Evolutionary conservation across 1,140 invertebrate species (phyloP).

Genomic region (Drosophila pseudoobscura): DNA sequence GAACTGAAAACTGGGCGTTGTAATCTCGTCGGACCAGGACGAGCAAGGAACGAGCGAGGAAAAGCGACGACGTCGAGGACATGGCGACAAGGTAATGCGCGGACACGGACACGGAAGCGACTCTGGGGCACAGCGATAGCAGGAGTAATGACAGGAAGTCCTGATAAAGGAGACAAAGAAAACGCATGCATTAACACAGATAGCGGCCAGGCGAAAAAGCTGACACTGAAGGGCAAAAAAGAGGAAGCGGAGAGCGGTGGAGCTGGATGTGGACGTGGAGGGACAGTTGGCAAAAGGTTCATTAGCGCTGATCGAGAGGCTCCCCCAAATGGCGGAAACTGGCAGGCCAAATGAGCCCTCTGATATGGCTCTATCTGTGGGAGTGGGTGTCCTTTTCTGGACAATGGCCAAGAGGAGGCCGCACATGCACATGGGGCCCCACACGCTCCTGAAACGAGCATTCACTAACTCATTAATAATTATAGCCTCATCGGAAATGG

Average conservation of each 20-base stretch:
- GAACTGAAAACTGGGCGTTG: slow-evolving; percentile 13
- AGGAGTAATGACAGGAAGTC: slow-evolving; percentile 74
- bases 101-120: slow-evolving; percentile 51
- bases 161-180: slow-evolving; percentile 69
- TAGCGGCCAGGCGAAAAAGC: slow-evolving; percentile 42
- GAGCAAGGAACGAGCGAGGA: slow-evolving; percentile 12
- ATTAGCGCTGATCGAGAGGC: slow-evolving; percentile 70
- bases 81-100: slow-evolving; percentile 57
- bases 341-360: slow-evolving; percentile 39
- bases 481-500: slow-evolving; percentile 38
- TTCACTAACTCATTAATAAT: slow-evolving; percentile 66
- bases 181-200: slow-evolving; percentile 74
- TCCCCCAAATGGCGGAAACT: slow-evolving; percentile 37
- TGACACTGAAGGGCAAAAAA: slow-evolving; percentile 5
- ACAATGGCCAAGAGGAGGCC: slow-evolving; percentile 26
- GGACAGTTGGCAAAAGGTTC: slow-evolving; percentile 59
- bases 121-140: slow-evolving; percentile 43
- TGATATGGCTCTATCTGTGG: not conserved
- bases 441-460: slow-evolving; percentile 37
- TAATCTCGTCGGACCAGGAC: slow-evolving; percentile 51
- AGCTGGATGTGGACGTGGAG: not conserved
- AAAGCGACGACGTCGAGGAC: slow-evolving; percentile 27
- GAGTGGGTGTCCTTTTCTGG: slow-evolving; percentile 10
- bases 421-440: slow-evolving; percentile 39
- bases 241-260: not conserved